Base-by-base conservation (phyloP, 2,113 vertebrate genomes). In the Fukomys damarensis region DNA sequence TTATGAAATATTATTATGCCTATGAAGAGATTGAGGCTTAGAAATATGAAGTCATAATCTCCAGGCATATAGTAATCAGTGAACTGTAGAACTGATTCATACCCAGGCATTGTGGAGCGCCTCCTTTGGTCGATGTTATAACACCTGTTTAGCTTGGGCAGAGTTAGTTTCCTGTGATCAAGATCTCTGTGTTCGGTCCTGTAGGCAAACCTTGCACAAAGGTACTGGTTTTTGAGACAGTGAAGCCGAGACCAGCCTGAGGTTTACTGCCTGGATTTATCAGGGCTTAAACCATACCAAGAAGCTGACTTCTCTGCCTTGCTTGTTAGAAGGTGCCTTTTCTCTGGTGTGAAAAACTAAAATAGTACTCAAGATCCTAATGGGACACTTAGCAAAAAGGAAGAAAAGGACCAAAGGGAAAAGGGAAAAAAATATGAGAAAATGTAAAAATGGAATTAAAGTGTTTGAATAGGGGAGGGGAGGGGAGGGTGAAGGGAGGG, bases 261-360 rank as follows among this genome's bases (percentile, higher is more conserved):
- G 5, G 1, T 49, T 65, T 41, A 12, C n/a, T 26, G 35, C 41
- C 46, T 68, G 66, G 32, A 38, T 24, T 83, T 2, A 24, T 4
- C 0, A 61, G 30, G n/a, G 0, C 3, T 30, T 56, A 2, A 4
- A 9, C 49, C 19, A 3, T 10, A 43, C 10, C 52, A 72, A 22
- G 20, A 93, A 43, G 8, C 13, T 49, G 46, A 49, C 46, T 49
- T 49, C 49, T 58, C 38, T 81, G 2, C 8, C 1, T 17, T 11
- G 13, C 24, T 70, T 46, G 28, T 76, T 74, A 19, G 43, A 76
- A 4, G 32, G 4, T 56, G 5, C 13, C n/a, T 74, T 80, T 84
- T 43, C 24, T 26, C n/a, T n/a, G n/a, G n/a, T n/a, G n/a, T n/a
- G n/a, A n/a, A n/a, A n/a, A n/a, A n/a, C n/a, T n/a, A n/a, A n/a